phyloP scores from a whole-genome alignment of 2,797 vertebrate species.

The Cuniculus paca region DNA sequence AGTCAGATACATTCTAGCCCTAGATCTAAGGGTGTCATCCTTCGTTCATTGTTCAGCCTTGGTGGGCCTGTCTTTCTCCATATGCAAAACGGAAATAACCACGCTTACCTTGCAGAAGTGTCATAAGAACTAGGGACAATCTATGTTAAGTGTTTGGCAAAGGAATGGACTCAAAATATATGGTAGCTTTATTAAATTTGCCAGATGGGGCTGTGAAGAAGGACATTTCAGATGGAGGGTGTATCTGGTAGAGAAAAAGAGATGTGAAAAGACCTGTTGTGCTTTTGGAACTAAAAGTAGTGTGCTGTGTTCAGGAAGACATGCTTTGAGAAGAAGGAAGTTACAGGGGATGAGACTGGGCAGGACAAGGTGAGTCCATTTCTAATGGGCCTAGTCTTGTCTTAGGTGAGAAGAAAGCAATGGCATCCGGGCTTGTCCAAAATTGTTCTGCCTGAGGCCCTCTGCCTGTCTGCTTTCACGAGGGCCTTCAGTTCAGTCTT shows the following conservation, averaged over 20 bases:
- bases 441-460: background rate
- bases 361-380: background rate
- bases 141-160: background rate
- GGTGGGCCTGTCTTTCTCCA: background rate
- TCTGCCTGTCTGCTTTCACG: background rate
- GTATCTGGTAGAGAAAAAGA: background rate
- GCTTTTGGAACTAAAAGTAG: background rate
- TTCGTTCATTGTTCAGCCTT: background rate
- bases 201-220: background rate
- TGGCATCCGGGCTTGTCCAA: background rate
- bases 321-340: background rate
- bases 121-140: background rate
- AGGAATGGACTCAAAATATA: background rate
- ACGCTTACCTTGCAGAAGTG: background rate
- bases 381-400: background rate
- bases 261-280: background rate
- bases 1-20: background rate
- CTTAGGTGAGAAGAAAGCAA: background rate
- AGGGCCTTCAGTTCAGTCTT: background rate
- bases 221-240: background rate
- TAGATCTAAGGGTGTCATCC: background rate
- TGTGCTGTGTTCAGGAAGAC: background rate
- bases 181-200: background rate
- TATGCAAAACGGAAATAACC: background rate
- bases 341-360: background rate